Evolutionary conservation across 2,888 invertebrate genomes (phyloP).

Genomic region (Endomychus coccineus): DNA sequence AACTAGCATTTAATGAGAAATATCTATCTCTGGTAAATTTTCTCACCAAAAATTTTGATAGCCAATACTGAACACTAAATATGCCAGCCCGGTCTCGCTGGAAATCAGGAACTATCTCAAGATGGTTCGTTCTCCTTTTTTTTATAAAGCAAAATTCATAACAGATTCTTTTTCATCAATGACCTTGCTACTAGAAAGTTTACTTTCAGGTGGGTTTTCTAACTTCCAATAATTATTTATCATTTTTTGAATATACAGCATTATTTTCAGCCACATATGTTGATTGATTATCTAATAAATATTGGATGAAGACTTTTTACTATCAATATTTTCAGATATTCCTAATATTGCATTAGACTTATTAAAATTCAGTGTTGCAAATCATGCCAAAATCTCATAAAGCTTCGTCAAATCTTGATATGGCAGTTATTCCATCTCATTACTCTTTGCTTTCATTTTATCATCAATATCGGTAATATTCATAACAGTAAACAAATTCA

Average conservation of each 20-base stretch:
- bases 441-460: slow-evolving; percentile 74
- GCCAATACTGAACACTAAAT: slow-evolving; percentile 93
- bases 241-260: slow-evolving; percentile 79
- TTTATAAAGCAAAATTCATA: slow-evolving; percentile 89
- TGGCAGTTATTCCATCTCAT: slow-evolving; percentile 48
- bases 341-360: slow-evolving; percentile 65
- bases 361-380: slow-evolving; percentile 62
- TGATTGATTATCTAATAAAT: slow-evolving; percentile 53
- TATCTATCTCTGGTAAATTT: no score
- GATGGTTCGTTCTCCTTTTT: slow-evolving; percentile 67
- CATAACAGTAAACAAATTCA: slow-evolving; percentile 77
- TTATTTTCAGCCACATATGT: slow-evolving; percentile 67
- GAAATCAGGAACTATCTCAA: slow-evolving; percentile 78
- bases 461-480: slow-evolving; percentile 93
- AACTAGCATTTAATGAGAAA: no score
- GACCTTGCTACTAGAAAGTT: slow-evolving; percentile 38
- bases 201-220: slow-evolving; percentile 66
- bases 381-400: slow-evolving; percentile 78
- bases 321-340: slow-evolving; percentile 76
- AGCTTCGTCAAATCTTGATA: slow-evolving; percentile 51
- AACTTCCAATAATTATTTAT: slow-evolving; percentile 51
- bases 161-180: slow-evolving; percentile 40
- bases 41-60: slow-evolving; percentile 59
- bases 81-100: slow-evolving; percentile 92
- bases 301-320: slow-evolving; percentile 64